These are phyloP conservation scores for Myrmophylax atrothorax DNA, from an alignment of 2,113 vertebrate species.

Conservation along the genomic window DNA sequence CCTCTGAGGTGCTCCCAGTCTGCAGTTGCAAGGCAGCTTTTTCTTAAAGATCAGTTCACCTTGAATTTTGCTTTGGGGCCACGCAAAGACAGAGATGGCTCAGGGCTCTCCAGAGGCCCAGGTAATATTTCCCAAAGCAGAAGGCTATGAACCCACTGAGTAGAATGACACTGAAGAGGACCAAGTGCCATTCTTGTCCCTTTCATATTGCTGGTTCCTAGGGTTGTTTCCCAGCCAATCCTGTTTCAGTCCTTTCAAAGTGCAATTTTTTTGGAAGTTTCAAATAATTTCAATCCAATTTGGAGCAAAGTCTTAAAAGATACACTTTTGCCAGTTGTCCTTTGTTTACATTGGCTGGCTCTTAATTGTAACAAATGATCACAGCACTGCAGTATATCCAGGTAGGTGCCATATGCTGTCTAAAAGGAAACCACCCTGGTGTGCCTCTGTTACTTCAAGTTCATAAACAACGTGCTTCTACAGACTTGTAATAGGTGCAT, in stretches of 20 bases:
- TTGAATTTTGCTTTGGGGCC: neutral
- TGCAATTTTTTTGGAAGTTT: neutral
- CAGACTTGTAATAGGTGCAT: neutral
- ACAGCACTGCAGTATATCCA: neutral
- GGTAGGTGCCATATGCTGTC: neutral
- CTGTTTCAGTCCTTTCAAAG: neutral
- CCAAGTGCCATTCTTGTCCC: neutral
- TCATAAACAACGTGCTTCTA: neutral
- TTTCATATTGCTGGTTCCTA: neutral
- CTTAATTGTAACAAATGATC: neutral
- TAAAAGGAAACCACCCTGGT: neutral
- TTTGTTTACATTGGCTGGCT: neutral
- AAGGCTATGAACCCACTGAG: neutral
- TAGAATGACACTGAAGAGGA: neutral
- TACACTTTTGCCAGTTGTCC: neutral
- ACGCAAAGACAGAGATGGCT: neutral
- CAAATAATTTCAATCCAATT: neutral
- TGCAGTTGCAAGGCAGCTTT: neutral
- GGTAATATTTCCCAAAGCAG: neutral
- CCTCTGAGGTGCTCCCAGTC: neutral
- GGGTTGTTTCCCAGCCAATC: neutral
- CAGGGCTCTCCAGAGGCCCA: neutral
- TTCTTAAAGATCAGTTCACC: neutral
- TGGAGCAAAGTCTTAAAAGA: neutral
- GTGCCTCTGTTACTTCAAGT: slow-evolving; percentile 5